These are phyloP conservation scores for Pithys albifrons DNA, from an alignment of 2,113 vertebrate species.

Conservation along the genomic window DNA sequence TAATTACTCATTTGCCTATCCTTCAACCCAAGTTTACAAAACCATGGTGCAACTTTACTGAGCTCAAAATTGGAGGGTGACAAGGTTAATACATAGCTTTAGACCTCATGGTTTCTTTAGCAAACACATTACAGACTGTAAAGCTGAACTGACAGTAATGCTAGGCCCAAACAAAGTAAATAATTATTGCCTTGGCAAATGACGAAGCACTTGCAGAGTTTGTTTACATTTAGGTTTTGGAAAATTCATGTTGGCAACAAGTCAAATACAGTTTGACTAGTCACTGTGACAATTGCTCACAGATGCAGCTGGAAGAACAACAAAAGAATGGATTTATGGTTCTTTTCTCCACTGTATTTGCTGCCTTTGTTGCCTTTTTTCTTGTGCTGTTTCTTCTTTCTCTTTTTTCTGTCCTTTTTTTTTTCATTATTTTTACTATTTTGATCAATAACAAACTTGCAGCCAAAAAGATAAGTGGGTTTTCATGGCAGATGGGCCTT, in stretches of 20 bases:
- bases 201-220: slow-evolving; percentile 81
- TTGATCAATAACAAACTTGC: slow-evolving; percentile 76
- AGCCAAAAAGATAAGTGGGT: slow-evolving; percentile 74
- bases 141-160: slow-evolving; percentile 83
- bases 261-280: slow-evolving; percentile 82
- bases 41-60: slow-evolving; percentile 80
- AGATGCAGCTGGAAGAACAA: slow-evolving; percentile 86
- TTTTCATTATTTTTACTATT: slow-evolving; percentile 63
- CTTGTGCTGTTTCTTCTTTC: slow-evolving; percentile 16
- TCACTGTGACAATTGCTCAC: slow-evolving; percentile 88
- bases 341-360: slow-evolving; percentile 73
- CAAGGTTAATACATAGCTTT: slow-evolving; percentile 82
- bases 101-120: slow-evolving; percentile 84
- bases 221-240: slow-evolving; percentile 84
- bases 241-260: slow-evolving; percentile 83
- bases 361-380: slow-evolving; percentile 74
- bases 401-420: slow-evolving; percentile 22
- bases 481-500: slow-evolving; percentile 78
- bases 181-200: slow-evolving; percentile 83
- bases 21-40: slow-evolving; percentile 81
- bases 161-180: slow-evolving; percentile 84
- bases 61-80: slow-evolving; percentile 83
- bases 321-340: slow-evolving; percentile 79
- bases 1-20: slow-evolving; percentile 81
- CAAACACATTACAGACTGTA: slow-evolving; percentile 82